Evolutionary conservation across 1,140 invertebrate species (phyloP).

Genomic region (Drosophila ananassae): DNA sequence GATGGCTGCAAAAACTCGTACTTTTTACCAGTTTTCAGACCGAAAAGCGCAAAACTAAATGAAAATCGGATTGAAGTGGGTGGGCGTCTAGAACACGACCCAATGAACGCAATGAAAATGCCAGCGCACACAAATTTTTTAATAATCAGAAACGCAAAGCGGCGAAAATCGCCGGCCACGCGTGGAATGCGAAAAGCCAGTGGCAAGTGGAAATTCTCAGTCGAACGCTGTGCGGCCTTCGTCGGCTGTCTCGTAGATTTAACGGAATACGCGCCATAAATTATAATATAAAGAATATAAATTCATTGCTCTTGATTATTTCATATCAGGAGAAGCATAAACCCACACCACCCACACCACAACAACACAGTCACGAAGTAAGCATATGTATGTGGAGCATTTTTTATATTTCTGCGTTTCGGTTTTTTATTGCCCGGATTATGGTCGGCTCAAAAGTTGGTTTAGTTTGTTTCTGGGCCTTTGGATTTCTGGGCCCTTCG

Average conservation of each 20-base stretch:
- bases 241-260: conserved; percentile 49
- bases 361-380: not conserved
- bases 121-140: conserved; percentile 74
- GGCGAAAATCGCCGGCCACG: conserved; percentile 59
- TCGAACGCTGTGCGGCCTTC: conserved; percentile 35
- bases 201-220: conserved; percentile 52
- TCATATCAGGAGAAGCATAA: conserved; percentile 10
- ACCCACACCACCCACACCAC: not conserved
- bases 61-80: conserved; percentile 14
- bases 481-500: not conserved
- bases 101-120: conserved; percentile 76
- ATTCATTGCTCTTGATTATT: conserved; percentile 73
- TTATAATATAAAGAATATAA: conserved; percentile 73
- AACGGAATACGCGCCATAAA: conserved; percentile 70
- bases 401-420: conserved; percentile 26
- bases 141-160: conserved; percentile 70
- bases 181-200: conserved; percentile 75
- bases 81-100: conserved; percentile 54
- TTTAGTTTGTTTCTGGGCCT: conserved; percentile 23
- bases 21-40: conserved; percentile 33
- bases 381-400: conserved; percentile 12
- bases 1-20: conserved; percentile 31
- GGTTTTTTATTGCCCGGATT: conserved; percentile 39
- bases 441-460: conserved; percentile 42
- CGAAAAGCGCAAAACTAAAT: conserved; percentile 36